Conservation (phyloP, 2,888 invertebrate genomes). For the Nephrotoma appendiculata region DNA sequence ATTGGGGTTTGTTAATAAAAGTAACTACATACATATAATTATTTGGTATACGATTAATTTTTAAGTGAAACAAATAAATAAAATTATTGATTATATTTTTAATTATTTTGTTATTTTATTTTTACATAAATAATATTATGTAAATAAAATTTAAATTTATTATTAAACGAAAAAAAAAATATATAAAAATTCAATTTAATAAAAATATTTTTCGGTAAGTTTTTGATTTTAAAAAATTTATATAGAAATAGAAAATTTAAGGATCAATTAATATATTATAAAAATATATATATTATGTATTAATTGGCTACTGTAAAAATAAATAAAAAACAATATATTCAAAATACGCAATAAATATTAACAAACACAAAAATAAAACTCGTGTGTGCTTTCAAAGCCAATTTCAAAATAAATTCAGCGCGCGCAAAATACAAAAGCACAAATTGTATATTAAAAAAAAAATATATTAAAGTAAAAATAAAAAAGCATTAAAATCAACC, state of each 20-base stretch:
- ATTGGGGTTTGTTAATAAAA: background rate
- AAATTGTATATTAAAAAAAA: background rate
- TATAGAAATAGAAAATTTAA: background rate
- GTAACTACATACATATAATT: background rate
- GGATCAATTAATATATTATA: background rate
- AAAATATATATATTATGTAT: background rate
- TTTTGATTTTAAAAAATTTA: background rate
- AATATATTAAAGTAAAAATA: background rate
- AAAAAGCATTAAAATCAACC: background rate
- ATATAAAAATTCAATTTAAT: background rate
- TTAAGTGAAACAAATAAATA: background rate
- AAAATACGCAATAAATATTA: background rate
- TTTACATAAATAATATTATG: background rate
- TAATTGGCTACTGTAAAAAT: background rate
- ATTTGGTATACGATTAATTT: background rate
- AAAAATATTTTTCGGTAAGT: background rate
- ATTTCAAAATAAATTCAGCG: background rate
- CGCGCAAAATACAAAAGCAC: background rate
- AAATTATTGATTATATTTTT: background rate
- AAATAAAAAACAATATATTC: background rate
- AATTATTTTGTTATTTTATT: background rate
- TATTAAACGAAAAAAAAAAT: background rate
- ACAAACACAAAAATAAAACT: background rate
- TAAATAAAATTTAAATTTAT: background rate
- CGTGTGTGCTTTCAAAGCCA: background rate